Conservation (phyloP, 2,888 invertebrate species). For the Mythimna albipuncta region DNA sequence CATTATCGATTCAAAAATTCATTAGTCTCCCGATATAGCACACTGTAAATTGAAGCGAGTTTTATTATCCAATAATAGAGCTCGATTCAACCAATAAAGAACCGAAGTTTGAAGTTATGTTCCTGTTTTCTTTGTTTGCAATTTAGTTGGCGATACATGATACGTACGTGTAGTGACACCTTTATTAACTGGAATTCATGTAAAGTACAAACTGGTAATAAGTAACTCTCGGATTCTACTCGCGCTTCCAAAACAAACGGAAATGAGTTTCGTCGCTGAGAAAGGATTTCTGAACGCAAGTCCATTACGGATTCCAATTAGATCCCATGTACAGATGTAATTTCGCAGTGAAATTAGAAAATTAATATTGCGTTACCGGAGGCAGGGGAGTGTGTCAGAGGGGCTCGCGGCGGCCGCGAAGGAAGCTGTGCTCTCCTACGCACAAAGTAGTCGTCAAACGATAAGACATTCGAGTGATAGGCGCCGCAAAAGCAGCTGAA, state of each 20-base stretch:
- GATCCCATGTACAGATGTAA: slow-evolving; percentile 78
- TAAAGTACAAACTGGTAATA: slow-evolving; percentile 55
- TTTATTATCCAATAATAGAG: slow-evolving; percentile 44
- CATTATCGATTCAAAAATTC: slow-evolving; percentile 26
- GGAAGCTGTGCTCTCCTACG: background rate
- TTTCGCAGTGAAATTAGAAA: slow-evolving; percentile 77
- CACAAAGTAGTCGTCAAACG: background rate
- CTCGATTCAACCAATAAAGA: slow-evolving; percentile 34
- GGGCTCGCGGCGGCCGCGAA: background rate
- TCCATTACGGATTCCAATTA: slow-evolving; percentile 78
- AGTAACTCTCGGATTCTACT: slow-evolving; percentile 58
- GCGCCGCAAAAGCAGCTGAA: background rate
- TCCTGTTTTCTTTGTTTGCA: slow-evolving; percentile 55
- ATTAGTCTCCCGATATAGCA: slow-evolving; percentile 8
- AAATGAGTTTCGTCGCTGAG: slow-evolving; percentile 69
- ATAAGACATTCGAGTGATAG: background rate
- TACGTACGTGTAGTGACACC: slow-evolving; percentile 28
- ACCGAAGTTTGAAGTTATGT: slow-evolving; percentile 44
- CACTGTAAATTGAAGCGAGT: slow-evolving; percentile 29
- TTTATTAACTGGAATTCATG: slow-evolving; percentile 36
- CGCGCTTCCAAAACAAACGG: slow-evolving; percentile 63
- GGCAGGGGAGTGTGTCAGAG: slow-evolving; percentile 38
- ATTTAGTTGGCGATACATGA: slow-evolving; percentile 38
- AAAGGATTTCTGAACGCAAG: slow-evolving; percentile 75
- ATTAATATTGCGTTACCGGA: slow-evolving; percentile 72